Percentiles rank a stretch among this genome's conserved stretches.
Conservation (phyloP, 1,140 invertebrate species). For the Temnothorax longispinosus region DNA sequence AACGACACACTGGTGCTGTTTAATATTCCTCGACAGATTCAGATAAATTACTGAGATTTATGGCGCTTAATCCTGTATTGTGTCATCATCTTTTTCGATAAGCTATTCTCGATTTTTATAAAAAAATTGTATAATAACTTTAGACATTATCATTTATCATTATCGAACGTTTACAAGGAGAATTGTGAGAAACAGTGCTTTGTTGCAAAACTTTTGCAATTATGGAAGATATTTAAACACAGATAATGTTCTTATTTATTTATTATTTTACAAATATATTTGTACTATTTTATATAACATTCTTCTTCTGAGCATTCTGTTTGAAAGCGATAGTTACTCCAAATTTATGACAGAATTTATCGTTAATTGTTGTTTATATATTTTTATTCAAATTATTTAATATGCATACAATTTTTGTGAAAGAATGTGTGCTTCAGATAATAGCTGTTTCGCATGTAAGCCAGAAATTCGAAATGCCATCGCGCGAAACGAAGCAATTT, state of each 20-base stretch:
- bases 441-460: slow-evolving; percentile 1
- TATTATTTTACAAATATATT: neutral
- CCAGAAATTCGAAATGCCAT: neutral
- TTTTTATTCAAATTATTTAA: neutral
- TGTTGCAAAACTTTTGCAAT: neutral
- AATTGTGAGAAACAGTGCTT: no score
- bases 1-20: neutral
- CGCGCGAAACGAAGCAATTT: neutral
- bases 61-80: neutral
- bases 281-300: neutral
- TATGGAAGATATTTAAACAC: neutral
- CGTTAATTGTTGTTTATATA: neutral
- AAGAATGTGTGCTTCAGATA: neutral
- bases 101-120: neutral
- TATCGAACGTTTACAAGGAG: neutral
- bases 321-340: neutral
- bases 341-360: neutral
- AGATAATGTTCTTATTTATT: neutral
- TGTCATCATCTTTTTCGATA: neutral
- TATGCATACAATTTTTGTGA: neutral
- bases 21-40: slow-evolving; percentile 9
- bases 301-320: neutral
- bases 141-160: neutral
- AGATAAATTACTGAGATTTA: neutral
- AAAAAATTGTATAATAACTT: neutral